Base-by-base conservation (phyloP, 2,888 invertebrate genomes). In the Phytoseiulus persimilis region DNA sequence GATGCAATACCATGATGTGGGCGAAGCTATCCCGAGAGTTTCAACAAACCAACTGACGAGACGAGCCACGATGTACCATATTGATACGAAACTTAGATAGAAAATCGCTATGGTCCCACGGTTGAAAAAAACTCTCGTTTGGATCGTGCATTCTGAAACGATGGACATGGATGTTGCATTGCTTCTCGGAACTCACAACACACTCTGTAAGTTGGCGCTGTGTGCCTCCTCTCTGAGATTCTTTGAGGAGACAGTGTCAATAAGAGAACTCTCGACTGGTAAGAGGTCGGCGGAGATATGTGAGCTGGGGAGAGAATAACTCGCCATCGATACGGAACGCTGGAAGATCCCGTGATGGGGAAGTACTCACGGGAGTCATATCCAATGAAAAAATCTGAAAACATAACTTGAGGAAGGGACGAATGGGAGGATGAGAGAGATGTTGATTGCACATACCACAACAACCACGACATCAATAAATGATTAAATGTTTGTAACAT, bases 401-500 rank as follows among this genome's bases (percentile, higher is more conserved):
- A 1, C 65, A 65, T 18, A 65, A 3, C 18, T 28, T 65, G 65
- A 28, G 5, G 14, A 65, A 65, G 23, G 65, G 18, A 1, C 11
- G 65, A 23, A 65, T 65, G 23, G 28, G 18, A 2, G 18, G 83
- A 83, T 84, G 11, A 33, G n/a, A 33, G n/a, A 39, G 31, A 87
- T 87, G 87, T 87, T 87, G 45, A 33, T 87, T 87, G 87, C 87
- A 87, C 87, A 87, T 87, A 87, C 14, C 65, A 65, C 65, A 28
- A 28, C 23, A 65, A 65, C 14, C 18, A 65, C 65, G 65, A 87
- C 14, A 33, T 32, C 39, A 87, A 32, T 87, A 31, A 33, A 87
- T 65, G 87, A 87, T 32, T 87, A 87, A 87, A 87, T 32, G 87
- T 87, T 87, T 87, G 87, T 87, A 87, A 39, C 32, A 32, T 87